These are phyloP conservation scores for Rhopalosiphum nymphaeae DNA, from an alignment of 2,888 invertebrate genomes.

Conservation along the genomic window DNA sequence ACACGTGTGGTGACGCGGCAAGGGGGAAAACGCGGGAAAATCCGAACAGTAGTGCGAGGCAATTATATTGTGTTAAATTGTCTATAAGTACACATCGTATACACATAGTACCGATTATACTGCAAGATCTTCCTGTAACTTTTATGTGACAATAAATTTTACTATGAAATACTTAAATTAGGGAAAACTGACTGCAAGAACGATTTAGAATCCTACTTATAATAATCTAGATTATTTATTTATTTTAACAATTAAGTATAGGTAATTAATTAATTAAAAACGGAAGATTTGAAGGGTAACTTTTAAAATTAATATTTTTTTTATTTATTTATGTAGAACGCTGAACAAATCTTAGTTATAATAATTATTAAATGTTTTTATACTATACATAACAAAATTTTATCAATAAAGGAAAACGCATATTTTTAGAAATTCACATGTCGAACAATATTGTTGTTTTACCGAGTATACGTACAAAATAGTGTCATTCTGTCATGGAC, in stretches of 20 bases:
- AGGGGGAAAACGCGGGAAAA: slow-evolving; percentile 10
- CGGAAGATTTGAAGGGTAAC: background rate
- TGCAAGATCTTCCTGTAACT: too few species aligned
- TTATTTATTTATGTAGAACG: background rate
- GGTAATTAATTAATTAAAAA: background rate
- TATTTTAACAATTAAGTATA: too few species aligned
- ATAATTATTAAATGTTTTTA: too few species aligned
- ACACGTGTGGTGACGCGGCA: background rate
- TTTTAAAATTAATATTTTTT: background rate
- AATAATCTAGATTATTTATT: too few species aligned
- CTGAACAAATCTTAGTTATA: too few species aligned
- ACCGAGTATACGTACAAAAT: background rate
- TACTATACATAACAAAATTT: too few species aligned
- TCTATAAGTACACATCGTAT: too few species aligned
- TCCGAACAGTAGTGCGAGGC: background rate
- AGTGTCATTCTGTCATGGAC: background rate
- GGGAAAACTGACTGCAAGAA: too few species aligned
- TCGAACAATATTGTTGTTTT: background rate
- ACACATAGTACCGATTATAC: too few species aligned
- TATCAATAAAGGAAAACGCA: background rate
- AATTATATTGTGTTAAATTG: background rate
- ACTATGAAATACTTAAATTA: too few species aligned
- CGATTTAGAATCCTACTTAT: too few species aligned
- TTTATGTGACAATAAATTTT: too few species aligned
- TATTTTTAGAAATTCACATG: background rate